These are phyloP conservation scores for Peromyscus californicus DNA, from an alignment of 2,113 vertebrate genomes.

Conservation along the genomic window DNA sequence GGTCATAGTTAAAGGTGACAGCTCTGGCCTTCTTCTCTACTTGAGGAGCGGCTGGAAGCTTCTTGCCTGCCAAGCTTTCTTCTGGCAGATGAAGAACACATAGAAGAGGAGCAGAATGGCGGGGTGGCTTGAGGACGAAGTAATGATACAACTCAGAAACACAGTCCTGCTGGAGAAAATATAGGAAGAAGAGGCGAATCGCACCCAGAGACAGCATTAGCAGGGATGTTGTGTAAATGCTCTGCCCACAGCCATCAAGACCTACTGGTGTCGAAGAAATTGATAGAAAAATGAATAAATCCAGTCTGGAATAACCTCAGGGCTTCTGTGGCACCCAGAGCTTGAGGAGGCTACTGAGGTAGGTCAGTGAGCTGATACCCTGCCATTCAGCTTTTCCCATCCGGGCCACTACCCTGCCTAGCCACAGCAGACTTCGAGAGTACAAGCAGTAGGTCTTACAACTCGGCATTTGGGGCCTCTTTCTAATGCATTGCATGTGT, in stretches of 20 bases:
- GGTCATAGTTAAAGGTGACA: slow-evolving; percentile 26
- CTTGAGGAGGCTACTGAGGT: neutral
- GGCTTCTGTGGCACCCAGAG: neutral
- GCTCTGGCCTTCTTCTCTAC: neutral
- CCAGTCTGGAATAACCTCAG: neutral
- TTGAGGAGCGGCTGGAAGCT: neutral
- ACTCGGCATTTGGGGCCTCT: neutral
- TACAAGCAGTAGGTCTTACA: neutral
- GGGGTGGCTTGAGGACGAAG: neutral
- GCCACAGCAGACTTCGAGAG: neutral
- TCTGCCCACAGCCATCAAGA: too few relatives aligned
- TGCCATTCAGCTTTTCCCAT: neutral
- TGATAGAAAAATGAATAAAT: neutral
- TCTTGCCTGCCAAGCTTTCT: neutral
- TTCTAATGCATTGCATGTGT: neutral
- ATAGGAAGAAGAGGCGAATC: neutral
- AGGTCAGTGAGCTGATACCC: neutral
- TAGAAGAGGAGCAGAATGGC: neutral
- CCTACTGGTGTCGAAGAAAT: neutral
- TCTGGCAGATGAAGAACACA: neutral
- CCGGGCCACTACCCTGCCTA: neutral
- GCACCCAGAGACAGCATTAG: neutral
- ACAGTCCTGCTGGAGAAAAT: neutral
- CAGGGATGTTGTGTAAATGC: neutral
- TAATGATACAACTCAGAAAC: neutral